Conservation (phyloP, 2,113 vertebrate species). For the Picathartes gymnocephalus region DNA sequence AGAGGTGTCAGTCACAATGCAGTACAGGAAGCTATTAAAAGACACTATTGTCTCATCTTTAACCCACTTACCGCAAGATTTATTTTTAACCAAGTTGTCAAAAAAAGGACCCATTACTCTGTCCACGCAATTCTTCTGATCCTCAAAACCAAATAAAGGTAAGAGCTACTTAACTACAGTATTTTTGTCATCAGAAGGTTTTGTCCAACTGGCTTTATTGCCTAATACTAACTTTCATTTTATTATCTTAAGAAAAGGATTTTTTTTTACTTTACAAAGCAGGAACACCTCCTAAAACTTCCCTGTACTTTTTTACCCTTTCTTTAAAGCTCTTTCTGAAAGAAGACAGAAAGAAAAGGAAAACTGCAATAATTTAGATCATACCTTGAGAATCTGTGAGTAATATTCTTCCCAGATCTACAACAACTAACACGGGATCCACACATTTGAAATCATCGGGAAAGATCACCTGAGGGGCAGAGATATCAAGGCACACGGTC, state of each 20-base stretch:
- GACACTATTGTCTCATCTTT: neutral
- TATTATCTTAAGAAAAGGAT: neutral
- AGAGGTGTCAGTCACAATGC: neutral
- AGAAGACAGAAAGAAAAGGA: neutral
- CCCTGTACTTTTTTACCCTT: neutral
- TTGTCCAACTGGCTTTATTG: neutral
- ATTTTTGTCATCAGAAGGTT: neutral
- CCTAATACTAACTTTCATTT: neutral
- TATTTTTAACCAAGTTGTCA: neutral
- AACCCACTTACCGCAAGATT: neutral
- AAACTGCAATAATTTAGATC: neutral
- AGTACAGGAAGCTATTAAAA: neutral
- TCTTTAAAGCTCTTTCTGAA: neutral
- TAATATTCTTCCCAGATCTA: conserved; percentile 94
- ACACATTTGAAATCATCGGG: conserved; percentile 92
- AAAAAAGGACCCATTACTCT: neutral
- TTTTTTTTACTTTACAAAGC: neutral
- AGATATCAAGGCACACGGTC: conserved; percentile 94
- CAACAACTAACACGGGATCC: conserved; percentile 90
- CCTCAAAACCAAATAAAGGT: neutral
- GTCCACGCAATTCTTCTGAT: neutral
- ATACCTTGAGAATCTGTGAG: conserved; percentile 94
- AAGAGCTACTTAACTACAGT: neutral
- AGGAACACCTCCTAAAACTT: neutral
- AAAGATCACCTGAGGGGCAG: conserved; percentile 97